A percentile compares a stretch with the other conserved stretches of the same genome.
These are phyloP conservation scores for Gryon sp. DNA, from an alignment of 1,140 invertebrate species.

Conservation along the genomic window DNA sequence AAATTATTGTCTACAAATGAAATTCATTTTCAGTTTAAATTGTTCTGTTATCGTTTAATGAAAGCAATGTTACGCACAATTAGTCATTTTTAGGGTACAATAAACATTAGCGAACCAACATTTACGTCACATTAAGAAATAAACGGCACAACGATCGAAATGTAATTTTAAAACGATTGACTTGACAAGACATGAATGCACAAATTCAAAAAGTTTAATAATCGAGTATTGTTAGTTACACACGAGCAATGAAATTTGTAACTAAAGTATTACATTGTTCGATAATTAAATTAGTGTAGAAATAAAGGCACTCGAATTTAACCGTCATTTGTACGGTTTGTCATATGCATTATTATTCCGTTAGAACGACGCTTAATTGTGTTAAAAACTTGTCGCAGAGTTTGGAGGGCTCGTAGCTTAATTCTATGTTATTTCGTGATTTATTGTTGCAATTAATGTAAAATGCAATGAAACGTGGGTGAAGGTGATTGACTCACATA, in stretches of 20 bases:
- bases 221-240: neutral
- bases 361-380: slow-evolving; percentile 12
- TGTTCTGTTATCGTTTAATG: no score
- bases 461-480: no score
- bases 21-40: no score
- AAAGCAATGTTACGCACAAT: no score
- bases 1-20: no score
- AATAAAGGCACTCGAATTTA: slow-evolving; percentile 28
- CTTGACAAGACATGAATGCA: neutral
- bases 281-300: slow-evolving; percentile 17
- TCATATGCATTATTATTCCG: slow-evolving; percentile 20
- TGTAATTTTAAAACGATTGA: slow-evolving; percentile 16
- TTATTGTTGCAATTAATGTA: slow-evolving; percentile 23
- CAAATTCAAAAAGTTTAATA: slow-evolving; percentile 22
- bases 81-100: no score
- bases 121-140: no score
- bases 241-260: slow-evolving; percentile 7
- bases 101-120: no score
- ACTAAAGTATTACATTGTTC: slow-evolving; percentile 17
- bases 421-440: slow-evolving; percentile 19
- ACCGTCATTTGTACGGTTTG: slow-evolving; percentile 23
- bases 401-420: slow-evolving; percentile 2
- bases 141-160: no score
- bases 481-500: no score
- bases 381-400: slow-evolving; percentile 6